Evolutionary conservation across 1,140 invertebrate genomes (phyloP).

Genomic region (Drosophila grimshawi): DNA sequence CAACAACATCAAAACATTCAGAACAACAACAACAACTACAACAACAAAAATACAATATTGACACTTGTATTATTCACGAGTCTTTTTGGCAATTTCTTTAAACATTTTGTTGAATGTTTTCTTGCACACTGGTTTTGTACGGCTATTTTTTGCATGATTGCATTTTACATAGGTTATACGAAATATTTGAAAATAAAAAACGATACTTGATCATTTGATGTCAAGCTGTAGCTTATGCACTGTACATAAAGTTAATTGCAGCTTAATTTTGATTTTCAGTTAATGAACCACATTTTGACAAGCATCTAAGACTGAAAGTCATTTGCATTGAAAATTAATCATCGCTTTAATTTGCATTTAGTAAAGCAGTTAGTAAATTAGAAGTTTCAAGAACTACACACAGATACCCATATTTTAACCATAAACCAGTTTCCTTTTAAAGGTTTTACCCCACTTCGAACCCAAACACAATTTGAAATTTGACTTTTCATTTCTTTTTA

Average conservation of each 20-base stretch:
- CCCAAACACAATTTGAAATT: background rate
- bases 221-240: slow-evolving; percentile 48
- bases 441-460: background rate
- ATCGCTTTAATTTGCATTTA: slow-evolving; percentile 13
- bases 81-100: slow-evolving; percentile 9
- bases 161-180: slow-evolving; percentile 21
- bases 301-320: slow-evolving; percentile 12
- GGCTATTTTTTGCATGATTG: slow-evolving; percentile 44
- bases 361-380: background rate
- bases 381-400: background rate
- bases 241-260: slow-evolving; percentile 27
- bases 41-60: slow-evolving; percentile 17
- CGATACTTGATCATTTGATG: slow-evolving; percentile 26
- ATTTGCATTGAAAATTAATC: slow-evolving; percentile 2
- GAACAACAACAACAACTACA: slow-evolving; percentile 8
- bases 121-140: slow-evolving; percentile 27
- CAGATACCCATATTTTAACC: background rate
- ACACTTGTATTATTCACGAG: slow-evolving; percentile 24
- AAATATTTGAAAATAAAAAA: slow-evolving; percentile 10
- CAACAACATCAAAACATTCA: slow-evolving; percentile 36
- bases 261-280: slow-evolving; percentile 23
- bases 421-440: background rate
- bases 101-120: slow-evolving; percentile 35
- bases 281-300: background rate
- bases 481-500: background rate